phyloP scores from a whole-genome alignment of 2,797 vertebrate genomes.

The Etheostoma nigrum region DNA sequence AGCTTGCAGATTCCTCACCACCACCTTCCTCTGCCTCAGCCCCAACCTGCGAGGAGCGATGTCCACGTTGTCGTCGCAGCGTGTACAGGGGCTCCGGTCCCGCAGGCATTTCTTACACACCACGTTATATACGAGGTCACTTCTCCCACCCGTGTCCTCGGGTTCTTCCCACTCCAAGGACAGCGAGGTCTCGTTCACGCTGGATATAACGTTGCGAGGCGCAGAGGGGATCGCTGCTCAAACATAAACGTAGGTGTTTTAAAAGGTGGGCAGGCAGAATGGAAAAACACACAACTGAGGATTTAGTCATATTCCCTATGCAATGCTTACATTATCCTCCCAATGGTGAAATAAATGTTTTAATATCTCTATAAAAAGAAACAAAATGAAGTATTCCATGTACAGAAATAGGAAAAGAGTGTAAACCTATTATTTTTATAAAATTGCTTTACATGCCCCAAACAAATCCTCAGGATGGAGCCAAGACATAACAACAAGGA shows the following conservation, averaged over 20 bases:
- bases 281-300: conserved; percentile 54
- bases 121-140: conserved; percentile 94
- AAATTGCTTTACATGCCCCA: conserved; percentile 15
- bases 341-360: conserved; percentile 18
- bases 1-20: conserved; percentile 95
- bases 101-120: conserved; percentile 97
- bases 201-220: conserved; percentile 95
- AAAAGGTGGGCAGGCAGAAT: conserved; percentile 34
- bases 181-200: conserved; percentile 96
- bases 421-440: conserved; percentile 21
- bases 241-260: conserved; percentile 44
- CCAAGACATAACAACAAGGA: conserved; percentile 12
- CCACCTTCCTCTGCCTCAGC: conserved; percentile 90
- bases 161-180: conserved; percentile 97
- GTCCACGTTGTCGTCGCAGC: conserved; percentile 98
- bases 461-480: conserved; percentile 29
- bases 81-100: conserved; percentile 88
- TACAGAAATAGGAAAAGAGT: conserved; percentile 12
- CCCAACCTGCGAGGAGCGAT: conserved; percentile 95
- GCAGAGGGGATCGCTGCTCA: conserved; percentile 90
- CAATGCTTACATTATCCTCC: conserved; percentile 43
- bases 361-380: conserved; percentile 28
- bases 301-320: conserved; percentile 52
- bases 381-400: conserved; percentile 7
- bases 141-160: conserved; percentile 90